Conservation (phyloP, 2,888 invertebrate genomes). For the Agrochola litura region DNA sequence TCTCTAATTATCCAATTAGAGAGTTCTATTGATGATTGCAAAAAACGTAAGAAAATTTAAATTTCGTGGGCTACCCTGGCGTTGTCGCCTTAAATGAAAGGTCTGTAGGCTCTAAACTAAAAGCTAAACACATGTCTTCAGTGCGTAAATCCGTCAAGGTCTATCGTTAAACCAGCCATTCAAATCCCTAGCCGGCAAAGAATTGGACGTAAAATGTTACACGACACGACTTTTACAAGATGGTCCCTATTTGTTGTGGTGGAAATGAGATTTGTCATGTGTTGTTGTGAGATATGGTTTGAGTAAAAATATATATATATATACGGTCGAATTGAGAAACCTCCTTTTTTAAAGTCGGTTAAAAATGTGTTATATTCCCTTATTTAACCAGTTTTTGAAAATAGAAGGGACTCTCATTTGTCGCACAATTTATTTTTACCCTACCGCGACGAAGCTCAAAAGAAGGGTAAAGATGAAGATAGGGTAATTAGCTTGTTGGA, state of each 20-base stretch:
- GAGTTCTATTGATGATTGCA: too few species aligned
- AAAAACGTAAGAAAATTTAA: too few species aligned
- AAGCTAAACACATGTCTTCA: constrained; percentile 26
- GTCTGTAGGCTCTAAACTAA: not conserved
- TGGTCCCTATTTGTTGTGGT: constrained; percentile 19
- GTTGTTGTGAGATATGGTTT: constrained; percentile 4
- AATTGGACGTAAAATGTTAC: constrained; percentile 37
- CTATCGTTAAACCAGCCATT: constrained; percentile 33
- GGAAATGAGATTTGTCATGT: constrained; percentile 24
- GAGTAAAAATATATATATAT: too few species aligned
- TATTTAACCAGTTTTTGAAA: not conserved
- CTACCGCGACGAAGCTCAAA: too few species aligned
- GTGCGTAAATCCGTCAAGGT: constrained; percentile 27
- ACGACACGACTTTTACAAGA: constrained; percentile 39
- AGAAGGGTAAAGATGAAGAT: not conserved
- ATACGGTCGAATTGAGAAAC: too few species aligned
- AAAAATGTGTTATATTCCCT: too few species aligned
- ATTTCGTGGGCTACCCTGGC: too few species aligned
- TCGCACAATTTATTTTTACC: not conserved
- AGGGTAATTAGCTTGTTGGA: not conserved
- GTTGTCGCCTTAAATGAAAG: too few species aligned
- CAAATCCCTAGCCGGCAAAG: constrained; percentile 20
- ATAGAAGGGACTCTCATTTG: too few species aligned
- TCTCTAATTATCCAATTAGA: too few species aligned
- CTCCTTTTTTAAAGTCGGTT: too few species aligned